Conservation (phyloP, 2,113 vertebrate genomes). For the Bufo bufo region DNA sequence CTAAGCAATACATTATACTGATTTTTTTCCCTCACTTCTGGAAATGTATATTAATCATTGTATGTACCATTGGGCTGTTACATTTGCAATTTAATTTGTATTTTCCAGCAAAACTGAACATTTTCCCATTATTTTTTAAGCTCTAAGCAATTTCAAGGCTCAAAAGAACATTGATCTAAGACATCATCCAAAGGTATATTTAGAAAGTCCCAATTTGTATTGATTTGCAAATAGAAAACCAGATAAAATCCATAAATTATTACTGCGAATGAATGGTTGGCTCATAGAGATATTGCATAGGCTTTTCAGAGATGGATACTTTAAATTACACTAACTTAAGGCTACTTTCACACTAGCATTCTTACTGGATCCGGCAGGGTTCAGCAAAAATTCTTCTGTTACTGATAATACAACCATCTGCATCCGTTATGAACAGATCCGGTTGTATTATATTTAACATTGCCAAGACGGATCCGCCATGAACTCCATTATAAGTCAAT, state of each 20-base stretch:
- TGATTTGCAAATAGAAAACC: not conserved
- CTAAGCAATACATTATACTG: not conserved
- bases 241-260: not conserved
- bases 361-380: too few species aligned
- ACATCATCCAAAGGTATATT: not conserved
- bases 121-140: not conserved
- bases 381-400: too few species aligned
- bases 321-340: not conserved
- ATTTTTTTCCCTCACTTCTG: not conserved
- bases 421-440: too few species aligned
- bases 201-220: slow-evolving; percentile 19
- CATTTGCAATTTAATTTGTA: not conserved
- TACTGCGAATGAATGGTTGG: not conserved
- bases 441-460: too few species aligned
- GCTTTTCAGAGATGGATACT: not conserved
- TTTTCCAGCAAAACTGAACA: not conserved
- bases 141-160: not conserved
- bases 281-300: too few species aligned
- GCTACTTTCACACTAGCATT: too few species aligned
- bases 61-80: not conserved
- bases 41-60: not conserved
- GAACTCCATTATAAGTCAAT: too few species aligned
- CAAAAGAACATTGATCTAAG: slow-evolving; percentile 14
- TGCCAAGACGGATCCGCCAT: too few species aligned
- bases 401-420: too few species aligned